Evolutionary conservation across 1,140 invertebrate genomes (phyloP).

Genomic region (Potamilus streckersoni): DNA sequence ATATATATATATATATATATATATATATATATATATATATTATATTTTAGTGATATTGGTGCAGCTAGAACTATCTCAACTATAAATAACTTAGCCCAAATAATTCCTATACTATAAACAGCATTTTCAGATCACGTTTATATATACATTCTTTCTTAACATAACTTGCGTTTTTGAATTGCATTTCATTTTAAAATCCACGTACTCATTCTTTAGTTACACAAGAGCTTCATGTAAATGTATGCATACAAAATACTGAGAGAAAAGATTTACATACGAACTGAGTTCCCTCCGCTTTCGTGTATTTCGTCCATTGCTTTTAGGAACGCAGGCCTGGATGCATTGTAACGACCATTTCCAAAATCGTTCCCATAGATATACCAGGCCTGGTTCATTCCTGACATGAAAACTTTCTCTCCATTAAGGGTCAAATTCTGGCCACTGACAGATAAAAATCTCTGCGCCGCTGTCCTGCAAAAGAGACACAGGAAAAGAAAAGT

Average conservation of each 20-base stretch:
- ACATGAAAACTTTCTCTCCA: slow-evolving; percentile 63
- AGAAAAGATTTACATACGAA: slow-evolving; percentile 43
- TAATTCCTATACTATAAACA: background rate
- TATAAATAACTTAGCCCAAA: background rate
- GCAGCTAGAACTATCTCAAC: too few relatives aligned
- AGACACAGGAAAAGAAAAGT: too few relatives aligned
- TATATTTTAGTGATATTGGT: too few relatives aligned
- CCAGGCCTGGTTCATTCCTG: slow-evolving; percentile 66
- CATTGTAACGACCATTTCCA: slow-evolving; percentile 59
- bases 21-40: too few relatives aligned
- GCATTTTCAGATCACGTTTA: too few relatives aligned
- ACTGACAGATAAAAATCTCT: slow-evolving; percentile 20
- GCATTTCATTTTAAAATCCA: too few relatives aligned
- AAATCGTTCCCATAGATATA: slow-evolving; percentile 41
- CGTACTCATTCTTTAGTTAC: too few relatives aligned
- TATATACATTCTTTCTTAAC: background rate
- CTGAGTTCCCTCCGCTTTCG: slow-evolving; percentile 58
- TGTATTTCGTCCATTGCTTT: slow-evolving; percentile 53
- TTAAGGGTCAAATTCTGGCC: slow-evolving; percentile 30
- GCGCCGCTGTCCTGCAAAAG: background rate
- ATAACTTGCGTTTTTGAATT: background rate
- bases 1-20: too few relatives aligned
- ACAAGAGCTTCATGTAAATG: too few relatives aligned
- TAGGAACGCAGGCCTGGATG: slow-evolving; percentile 42
- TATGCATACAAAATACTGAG: too few relatives aligned